These are phyloP conservation scores for Rhineura floridana DNA, from an alignment of 2,113 vertebrate species.

Conservation along the genomic window DNA sequence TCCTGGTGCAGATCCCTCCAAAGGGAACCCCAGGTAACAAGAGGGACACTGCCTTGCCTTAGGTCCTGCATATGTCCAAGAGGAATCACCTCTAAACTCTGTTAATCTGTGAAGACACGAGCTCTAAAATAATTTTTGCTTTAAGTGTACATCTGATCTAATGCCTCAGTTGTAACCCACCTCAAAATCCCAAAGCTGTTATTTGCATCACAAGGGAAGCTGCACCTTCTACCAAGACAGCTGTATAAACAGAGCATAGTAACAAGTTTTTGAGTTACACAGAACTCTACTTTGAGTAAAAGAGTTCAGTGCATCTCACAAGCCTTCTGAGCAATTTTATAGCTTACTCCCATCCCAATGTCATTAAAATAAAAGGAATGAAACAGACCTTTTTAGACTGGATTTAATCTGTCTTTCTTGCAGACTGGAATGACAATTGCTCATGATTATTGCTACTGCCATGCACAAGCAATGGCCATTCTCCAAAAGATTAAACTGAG, in stretches of 20 bases:
- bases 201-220: too few species aligned
- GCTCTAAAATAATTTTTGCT: neutral
- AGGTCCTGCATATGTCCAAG: rapidly evolving
- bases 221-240: too few species aligned
- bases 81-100: neutral
- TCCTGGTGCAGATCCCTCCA: neutral
- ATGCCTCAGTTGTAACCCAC: too few species aligned
- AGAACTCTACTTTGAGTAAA: neutral
- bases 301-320: neutral
- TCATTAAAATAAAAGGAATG: neutral
- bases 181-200: too few species aligned
- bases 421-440: neutral
- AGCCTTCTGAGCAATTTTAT: neutral
- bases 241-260: too few species aligned
- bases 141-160: too few species aligned
- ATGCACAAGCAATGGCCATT: neutral
- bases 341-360: neutral
- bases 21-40: neutral
- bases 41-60: too few species aligned
- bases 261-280: neutral
- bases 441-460: neutral
- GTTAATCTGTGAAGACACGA: neutral
- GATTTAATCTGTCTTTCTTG: neutral
- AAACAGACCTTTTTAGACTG: neutral
- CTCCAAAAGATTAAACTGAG: neutral